Base-by-base conservation (phyloP, 2,113 vertebrate genomes). In the Ondatra zibethicus region DNA sequence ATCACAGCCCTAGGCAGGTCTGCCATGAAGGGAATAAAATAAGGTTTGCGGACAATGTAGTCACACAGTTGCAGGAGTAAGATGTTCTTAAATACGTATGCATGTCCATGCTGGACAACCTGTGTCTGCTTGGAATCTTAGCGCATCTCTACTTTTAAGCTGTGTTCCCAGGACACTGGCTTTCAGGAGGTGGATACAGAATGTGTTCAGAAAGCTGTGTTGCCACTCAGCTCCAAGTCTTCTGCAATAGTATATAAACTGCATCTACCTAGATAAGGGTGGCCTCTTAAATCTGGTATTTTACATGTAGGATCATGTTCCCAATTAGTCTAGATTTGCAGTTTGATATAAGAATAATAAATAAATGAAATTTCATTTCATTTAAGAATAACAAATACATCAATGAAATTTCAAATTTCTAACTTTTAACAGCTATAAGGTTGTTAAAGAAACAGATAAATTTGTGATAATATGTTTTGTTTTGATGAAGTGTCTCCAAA, bases 221-320 rank as follows among this genome's bases (percentile, higher is more conserved):
- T 86, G 47, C 47, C 6, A 0, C 17, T 90, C 45, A 80, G 31
- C 84, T 4, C 47, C 47, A 21, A 58, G 58, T 58, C 55, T 1
- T 58, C 58, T 58, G 23, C 55, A 78, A 14, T 85, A 45, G 55
- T 92, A 47, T 85, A 33, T 50, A 82, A 96, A 88, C 19, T 77
- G 84, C 16, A 63, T 45, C 77, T 78, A 39, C 19, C 58, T 96
- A 33, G 2, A 55, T 47, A 55, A 7, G 58, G 13, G 13, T 39
- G 31, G 31, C 63, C 17, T 55, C 78, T 95, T 85, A 97, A 88
- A 80, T 92, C 33, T 90, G 77, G 85, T 88, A 75, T 81, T 92
- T 92, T 93, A 85, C 50, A 76, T 76, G 52, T 10, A 85, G 72
- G 14, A 21, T 95, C 29, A 7, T 85, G 63, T 93, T 92, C 23